Base-by-base conservation (phyloP, 2,797 vertebrate species). In the Macropodus opercularis region DNA sequence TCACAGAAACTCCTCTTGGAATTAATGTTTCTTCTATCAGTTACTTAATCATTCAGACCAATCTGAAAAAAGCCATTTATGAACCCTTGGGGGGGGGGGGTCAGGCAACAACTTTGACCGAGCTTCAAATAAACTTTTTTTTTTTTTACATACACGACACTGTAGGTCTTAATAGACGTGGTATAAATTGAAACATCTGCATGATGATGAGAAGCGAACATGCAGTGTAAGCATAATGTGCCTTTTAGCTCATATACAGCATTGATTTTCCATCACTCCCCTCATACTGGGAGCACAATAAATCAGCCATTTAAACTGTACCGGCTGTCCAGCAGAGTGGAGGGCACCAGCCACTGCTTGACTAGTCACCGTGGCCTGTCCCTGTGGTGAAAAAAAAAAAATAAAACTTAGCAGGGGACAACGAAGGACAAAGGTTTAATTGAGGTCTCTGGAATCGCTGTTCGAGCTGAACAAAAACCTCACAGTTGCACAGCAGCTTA, bases 201-300 rank as follows among this genome's bases (percentile, higher is more conserved):
- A 86, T 85, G 42, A 38, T 63, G 55, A 75, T 66, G 50, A 76
- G 59, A 52, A 0, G 18, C 0, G 57, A 77, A 82, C 68, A 82
- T 60, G 79, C 81, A 55, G 72, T 0, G 75, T 64, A 63, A 85
- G 84, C 83, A 79, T 47, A 66, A 83, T 60, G 3, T 2, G 53
- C 29, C 48, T 73, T 32, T 32, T 27, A 72, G 61, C 70, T 60
- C 57, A 71, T 70, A 79, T 14, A 43, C 42, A 0, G 15, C 82
- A 91, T 87, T 38, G 86, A 89, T 88, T 85, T 85, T 69, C 70
- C 27, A 72, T 89, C 80, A 72, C 72, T 66, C 40, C 58, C 38
- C 52, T 32, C 69, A 71, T 21, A 64, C 63, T 42, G 63, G 22
- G 63, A 79, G 75, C 66, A 76, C 50, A 66, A 80, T 72, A 67